phyloP scores from a whole-genome alignment of 2,797 vertebrate species.

The Gambelia wislizenii region DNA sequence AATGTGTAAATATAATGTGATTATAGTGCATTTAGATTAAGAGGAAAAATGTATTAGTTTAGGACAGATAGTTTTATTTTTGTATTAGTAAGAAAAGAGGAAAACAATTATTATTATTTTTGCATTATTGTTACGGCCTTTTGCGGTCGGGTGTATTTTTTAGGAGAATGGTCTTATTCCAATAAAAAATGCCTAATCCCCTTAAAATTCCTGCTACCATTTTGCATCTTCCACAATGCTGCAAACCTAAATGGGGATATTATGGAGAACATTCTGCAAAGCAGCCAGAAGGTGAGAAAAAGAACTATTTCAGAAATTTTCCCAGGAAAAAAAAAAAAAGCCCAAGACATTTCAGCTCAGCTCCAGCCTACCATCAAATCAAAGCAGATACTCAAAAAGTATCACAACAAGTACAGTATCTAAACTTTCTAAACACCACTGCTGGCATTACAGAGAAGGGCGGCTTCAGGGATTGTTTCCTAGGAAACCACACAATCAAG shows the following conservation, averaged over 20 bases:
- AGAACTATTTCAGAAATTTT: neutral
- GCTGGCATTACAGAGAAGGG: neutral
- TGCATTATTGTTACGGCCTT: no score
- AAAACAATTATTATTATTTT: no score
- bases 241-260: neutral
- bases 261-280: neutral
- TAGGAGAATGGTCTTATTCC: no score
- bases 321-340: neutral
- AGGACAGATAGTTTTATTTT: no score
- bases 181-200: no score
- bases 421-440: neutral
- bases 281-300: neutral
- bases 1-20: no score
- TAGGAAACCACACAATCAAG: neutral
- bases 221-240: neutral
- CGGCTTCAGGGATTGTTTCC: neutral
- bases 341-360: neutral
- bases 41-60: no score
- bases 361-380: neutral
- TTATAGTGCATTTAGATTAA: no score
- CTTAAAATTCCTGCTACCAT: no score
- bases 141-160: no score
- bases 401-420: neutral
- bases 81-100: no score
- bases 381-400: neutral